Percentiles rank a stretch among this genome's conserved stretches.
phyloP scores from a whole-genome alignment of 2,888 invertebrate genomes.

The Ephialtes manifestator region DNA sequence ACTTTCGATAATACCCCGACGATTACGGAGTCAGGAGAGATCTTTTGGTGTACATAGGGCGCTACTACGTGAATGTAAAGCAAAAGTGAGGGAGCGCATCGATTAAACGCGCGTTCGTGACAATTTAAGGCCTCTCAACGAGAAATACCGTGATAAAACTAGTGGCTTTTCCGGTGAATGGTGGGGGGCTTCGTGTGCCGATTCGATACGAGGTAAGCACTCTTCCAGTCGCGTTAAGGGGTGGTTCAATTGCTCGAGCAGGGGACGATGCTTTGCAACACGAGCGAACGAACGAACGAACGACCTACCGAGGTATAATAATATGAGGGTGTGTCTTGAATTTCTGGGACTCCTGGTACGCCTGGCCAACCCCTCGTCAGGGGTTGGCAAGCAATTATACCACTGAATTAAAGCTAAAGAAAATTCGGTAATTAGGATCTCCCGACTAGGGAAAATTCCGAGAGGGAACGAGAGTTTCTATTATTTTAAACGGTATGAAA shows the following conservation, averaged over 20 bases:
- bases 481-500: constrained; percentile 45
- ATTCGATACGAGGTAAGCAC: constrained; percentile 54
- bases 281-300: constrained; percentile 33
- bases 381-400: constrained; percentile 84
- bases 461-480: constrained; percentile 71
- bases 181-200: constrained; percentile 14
- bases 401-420: constrained; percentile 85
- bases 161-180: constrained; percentile 6
- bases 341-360: constrained; percentile 68
- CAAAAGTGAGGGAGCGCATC: constrained; percentile 46
- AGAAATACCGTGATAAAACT: constrained; percentile 70
- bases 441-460: constrained; percentile 78
- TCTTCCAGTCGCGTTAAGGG: constrained; percentile 44
- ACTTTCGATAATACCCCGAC: constrained; percentile 25
- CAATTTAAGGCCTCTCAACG: constrained; percentile 64
- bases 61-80: neutral
- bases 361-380: constrained; percentile 76
- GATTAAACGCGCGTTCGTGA: constrained; percentile 69
- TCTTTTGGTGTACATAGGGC: constrained; percentile 1
- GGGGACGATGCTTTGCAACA: constrained; percentile 50
- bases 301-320: constrained; percentile 70
- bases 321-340: constrained; percentile 74
- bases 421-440: constrained; percentile 86
- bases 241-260: constrained; percentile 49
- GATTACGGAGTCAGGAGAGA: constrained; percentile 31